Evolutionary conservation across 2,113 vertebrate species (phyloP).

Genomic region (Passer montanus): DNA sequence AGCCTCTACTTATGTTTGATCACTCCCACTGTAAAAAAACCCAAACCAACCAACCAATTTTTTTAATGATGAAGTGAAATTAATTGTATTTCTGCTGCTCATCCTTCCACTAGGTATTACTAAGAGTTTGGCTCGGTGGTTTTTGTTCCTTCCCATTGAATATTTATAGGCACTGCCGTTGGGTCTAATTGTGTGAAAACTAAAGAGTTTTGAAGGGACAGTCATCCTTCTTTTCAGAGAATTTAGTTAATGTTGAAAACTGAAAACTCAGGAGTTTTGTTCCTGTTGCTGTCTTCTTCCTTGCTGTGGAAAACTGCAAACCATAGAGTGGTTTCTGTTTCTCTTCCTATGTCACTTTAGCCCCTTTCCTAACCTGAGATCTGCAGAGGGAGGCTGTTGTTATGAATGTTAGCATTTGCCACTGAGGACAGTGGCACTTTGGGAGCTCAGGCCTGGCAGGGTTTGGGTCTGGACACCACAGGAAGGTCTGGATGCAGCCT

Average conservation of each 20-base stretch:
- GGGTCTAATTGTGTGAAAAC: neutral
- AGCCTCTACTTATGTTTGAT: neutral
- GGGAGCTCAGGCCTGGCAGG: neutral
- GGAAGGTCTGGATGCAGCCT: neutral
- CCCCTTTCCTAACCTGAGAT: neutral
- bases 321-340: neutral
- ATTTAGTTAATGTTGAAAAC: neutral
- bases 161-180: neutral
- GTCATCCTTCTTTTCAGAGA: neutral
- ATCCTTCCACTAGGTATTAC: neutral
- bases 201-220: neutral
- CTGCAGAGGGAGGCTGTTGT: neutral
- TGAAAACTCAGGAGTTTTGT: neutral
- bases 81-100: neutral
- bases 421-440: neutral
- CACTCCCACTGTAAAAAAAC: neutral
- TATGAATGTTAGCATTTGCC: neutral
- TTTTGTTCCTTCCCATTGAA: neutral
- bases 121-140: neutral
- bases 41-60: neutral
- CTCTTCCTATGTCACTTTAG: neutral
- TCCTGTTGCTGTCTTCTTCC: neutral
- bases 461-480: neutral
- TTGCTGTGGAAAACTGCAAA: neutral
- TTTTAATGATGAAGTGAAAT: neutral